Evolutionary conservation across 1,140 invertebrate genomes (phyloP).

Genomic region (Magallana ariakensis): DNA sequence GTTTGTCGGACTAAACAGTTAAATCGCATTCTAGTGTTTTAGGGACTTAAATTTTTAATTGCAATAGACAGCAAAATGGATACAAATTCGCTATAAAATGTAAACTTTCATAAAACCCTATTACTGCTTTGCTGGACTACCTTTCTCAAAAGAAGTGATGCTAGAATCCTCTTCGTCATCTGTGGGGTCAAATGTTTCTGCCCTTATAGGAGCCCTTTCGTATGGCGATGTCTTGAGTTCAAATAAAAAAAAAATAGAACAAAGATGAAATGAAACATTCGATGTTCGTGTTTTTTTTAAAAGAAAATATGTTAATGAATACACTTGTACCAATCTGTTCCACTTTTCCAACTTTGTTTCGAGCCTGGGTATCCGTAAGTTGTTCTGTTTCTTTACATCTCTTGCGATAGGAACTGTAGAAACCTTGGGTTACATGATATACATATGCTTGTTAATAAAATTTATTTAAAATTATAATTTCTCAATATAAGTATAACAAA

Average conservation of each 20-base stretch:
- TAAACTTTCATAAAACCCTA: too few species aligned
- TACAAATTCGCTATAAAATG: too few species aligned
- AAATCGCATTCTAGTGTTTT: too few species aligned
- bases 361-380: not conserved
- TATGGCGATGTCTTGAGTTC: not conserved
- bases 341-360: not conserved
- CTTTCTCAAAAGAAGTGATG: conserved; percentile 20
- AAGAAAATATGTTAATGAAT: not conserved
- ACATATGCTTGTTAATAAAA: too few species aligned
- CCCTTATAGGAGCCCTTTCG: not conserved
- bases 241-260: not conserved
- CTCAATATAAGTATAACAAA: too few species aligned
- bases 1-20: too few species aligned
- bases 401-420: not conserved
- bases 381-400: not conserved
- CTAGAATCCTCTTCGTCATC: not conserved
- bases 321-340: not conserved
- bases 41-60: too few species aligned
- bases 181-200: not conserved
- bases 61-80: too few species aligned
- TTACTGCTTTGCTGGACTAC: not conserved
- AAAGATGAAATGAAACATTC: not conserved
- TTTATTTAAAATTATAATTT: too few species aligned
- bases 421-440: not conserved
- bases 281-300: too few species aligned